phyloP scores from a whole-genome alignment of 2,888 invertebrate species.

The Eretmocerus hayati region DNA sequence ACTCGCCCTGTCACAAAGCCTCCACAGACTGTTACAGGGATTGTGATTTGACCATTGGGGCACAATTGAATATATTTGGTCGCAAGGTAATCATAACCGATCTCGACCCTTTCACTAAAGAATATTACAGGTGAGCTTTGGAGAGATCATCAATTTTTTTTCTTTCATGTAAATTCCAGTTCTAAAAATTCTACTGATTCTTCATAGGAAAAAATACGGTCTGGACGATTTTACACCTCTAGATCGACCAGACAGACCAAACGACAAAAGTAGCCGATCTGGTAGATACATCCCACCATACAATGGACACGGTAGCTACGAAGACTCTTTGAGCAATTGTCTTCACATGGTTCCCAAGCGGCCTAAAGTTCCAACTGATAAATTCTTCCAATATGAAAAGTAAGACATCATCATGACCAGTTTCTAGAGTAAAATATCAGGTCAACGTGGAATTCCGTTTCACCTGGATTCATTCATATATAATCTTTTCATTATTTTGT shows the following conservation, averaged over 20 bases:
- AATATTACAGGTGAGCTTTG: constrained; percentile 59
- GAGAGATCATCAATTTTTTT: too few relatives aligned
- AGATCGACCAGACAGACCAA: constrained; percentile 46
- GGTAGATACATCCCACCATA: constrained; percentile 62
- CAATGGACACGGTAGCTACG: constrained; percentile 85
- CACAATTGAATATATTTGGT: constrained; percentile 73
- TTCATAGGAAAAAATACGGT: constrained; percentile 39
- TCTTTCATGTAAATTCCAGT: neutral
- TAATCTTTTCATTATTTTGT: neutral
- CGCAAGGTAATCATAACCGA: constrained; percentile 72
- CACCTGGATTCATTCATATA: neutral
- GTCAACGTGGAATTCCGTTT: too few relatives aligned
- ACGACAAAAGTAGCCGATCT: constrained; percentile 27
- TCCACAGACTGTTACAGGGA: constrained; percentile 58
- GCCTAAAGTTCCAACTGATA: constrained; percentile 69
- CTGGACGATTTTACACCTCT: constrained; percentile 61
- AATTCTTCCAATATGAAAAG: constrained; percentile 74
- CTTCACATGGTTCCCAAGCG: constrained; percentile 71
- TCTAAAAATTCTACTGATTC: neutral
- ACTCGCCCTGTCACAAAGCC: neutral
- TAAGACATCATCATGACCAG: constrained; percentile 40
- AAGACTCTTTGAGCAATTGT: constrained; percentile 85
- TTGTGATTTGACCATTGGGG: constrained; percentile 75
- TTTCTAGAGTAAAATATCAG: too few relatives aligned
- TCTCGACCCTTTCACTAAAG: constrained; percentile 79